Conservation (phyloP, 2,113 vertebrate genomes). For the Atractosteus spatula region DNA sequence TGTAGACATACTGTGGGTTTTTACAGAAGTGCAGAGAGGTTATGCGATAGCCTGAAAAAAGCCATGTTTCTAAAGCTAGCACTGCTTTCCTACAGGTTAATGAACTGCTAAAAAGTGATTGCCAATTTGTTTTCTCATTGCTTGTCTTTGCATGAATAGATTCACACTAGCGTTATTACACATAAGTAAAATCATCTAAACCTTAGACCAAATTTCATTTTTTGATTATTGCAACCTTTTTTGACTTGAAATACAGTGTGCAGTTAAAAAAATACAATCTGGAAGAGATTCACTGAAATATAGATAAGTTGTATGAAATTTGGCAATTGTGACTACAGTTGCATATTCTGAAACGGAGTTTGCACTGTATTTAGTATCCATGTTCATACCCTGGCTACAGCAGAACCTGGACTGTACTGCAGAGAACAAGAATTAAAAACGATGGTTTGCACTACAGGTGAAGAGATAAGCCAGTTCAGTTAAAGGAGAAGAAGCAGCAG, state of each 20-base stretch:
- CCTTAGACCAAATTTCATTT: constrained; percentile 50
- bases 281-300: constrained; percentile 40
- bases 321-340: constrained; percentile 32
- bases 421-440: neutral
- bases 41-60: too few species aligned
- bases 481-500: neutral
- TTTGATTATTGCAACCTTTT: constrained; percentile 62
- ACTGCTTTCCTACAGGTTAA: constrained; percentile 46
- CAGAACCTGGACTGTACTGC: neutral
- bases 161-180: constrained; percentile 36
- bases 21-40: too few species aligned
- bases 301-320: constrained; percentile 35
- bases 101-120: constrained; percentile 39
- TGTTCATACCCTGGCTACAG: neutral
- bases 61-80: constrained; percentile 39
- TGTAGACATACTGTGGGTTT: too few species aligned
- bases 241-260: constrained; percentile 47
- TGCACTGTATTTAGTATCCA: neutral
- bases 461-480: neutral
- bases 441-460: neutral
- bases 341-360: neutral
- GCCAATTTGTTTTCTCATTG: constrained; percentile 27
- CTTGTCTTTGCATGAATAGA: constrained; percentile 23
- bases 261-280: constrained; percentile 52
- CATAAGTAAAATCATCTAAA: constrained; percentile 43